phyloP scores from a whole-genome alignment of 2,797 vertebrate genomes.

The Distichodus sexfasciatus region DNA sequence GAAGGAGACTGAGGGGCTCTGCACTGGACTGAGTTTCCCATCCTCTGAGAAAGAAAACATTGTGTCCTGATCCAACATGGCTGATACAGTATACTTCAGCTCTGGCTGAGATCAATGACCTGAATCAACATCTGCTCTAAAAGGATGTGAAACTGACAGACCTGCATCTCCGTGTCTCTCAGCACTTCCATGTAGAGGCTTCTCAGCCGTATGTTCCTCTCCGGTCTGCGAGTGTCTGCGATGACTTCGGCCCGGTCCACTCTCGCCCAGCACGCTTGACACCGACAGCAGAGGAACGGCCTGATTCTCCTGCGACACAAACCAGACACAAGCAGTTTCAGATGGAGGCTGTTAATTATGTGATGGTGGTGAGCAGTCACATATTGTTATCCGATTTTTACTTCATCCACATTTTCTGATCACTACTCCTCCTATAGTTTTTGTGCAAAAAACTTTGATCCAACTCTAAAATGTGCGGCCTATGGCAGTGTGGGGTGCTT shows the following conservation, averaged over 20 bases:
- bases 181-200: constrained; percentile 47
- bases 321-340: not conserved
- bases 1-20: constrained; percentile 44
- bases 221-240: constrained; percentile 66
- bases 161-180: constrained; percentile 68
- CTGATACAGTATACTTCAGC: no score
- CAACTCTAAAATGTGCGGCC: no score
- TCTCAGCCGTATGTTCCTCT: constrained; percentile 61
- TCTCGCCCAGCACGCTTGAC: constrained; percentile 72
- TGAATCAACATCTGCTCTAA: no score
- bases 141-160: constrained; percentile 48
- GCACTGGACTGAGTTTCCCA: constrained; percentile 48
- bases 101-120: no score
- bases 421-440: no score
- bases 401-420: no score
- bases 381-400: no score
- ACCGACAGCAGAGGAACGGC: constrained; percentile 82
- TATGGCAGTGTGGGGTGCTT: no score
- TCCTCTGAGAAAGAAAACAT: constrained; percentile 10
- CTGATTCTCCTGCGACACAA: constrained; percentile 78
- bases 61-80: no score
- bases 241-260: constrained; percentile 57
- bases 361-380: no score
- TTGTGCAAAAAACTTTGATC: no score
- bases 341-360: no score